A percentile compares a stretch with the other conserved stretches of the same genome.
Evolutionary conservation across 2,888 invertebrate species (phyloP).

Genomic region (Conomelus anceps): DNA sequence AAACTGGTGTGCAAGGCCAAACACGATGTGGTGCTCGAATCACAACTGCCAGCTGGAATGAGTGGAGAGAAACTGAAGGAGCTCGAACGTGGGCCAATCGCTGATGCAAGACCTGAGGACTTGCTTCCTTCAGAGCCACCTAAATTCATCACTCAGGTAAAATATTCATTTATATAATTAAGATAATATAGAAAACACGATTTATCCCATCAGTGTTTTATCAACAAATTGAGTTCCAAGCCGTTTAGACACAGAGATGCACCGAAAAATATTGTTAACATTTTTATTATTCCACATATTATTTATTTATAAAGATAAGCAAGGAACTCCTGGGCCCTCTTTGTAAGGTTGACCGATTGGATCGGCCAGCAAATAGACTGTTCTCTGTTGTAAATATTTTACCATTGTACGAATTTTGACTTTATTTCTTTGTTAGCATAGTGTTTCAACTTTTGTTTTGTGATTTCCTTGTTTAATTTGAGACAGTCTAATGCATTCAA

Average conservation of each 20-base stretch:
- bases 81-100: slow-evolving; percentile 73
- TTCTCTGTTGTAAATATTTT: too few relatives aligned
- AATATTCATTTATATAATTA: not conserved
- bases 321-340: too few relatives aligned
- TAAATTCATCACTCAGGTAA: slow-evolving; percentile 66
- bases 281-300: not conserved
- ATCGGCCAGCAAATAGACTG: too few relatives aligned
- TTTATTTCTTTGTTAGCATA: too few relatives aligned
- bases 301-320: too few relatives aligned
- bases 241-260: too few relatives aligned
- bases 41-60: slow-evolving; percentile 88
- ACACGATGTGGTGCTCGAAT: slow-evolving; percentile 58
- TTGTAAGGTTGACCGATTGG: too few relatives aligned
- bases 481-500: too few relatives aligned
- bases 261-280: not conserved
- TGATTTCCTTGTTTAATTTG: too few relatives aligned
- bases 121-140: slow-evolving; percentile 63
- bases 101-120: slow-evolving; percentile 63
- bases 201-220: not conserved
- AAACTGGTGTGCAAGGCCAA: slow-evolving; percentile 79
- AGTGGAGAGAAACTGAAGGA: slow-evolving; percentile 87
- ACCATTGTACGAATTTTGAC: too few relatives aligned
- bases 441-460: too few relatives aligned
- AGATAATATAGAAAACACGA: not conserved
- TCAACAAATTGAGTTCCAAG: not conserved